A percentile compares a stretch with the other conserved stretches of the same genome.
These are phyloP conservation scores for Drosophila nr. perissopoda DNA, from an alignment of 2,888 invertebrate genomes.

Conservation along the genomic window DNA sequence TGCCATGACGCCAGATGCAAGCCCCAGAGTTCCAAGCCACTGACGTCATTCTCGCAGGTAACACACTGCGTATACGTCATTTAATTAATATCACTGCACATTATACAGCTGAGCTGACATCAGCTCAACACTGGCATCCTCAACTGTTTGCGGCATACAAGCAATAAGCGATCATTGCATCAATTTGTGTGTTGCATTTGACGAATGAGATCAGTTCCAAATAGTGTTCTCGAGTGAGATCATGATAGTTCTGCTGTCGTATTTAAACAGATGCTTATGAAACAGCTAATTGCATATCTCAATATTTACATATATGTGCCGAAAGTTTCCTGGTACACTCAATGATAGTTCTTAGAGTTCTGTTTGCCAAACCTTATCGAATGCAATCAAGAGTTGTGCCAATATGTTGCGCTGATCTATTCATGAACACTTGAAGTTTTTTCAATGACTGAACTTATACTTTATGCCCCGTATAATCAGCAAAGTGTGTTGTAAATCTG, in stretches of 20 bases:
- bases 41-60: slow-evolving; percentile 63
- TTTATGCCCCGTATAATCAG: neutral
- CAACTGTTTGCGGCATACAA: neutral
- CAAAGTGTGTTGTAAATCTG: neutral
- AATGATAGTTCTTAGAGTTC: slow-evolving; percentile 12
- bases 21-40: slow-evolving; percentile 23
- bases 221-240: slow-evolving; percentile 16
- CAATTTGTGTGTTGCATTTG: slow-evolving; percentile 4
- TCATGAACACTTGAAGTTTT: neutral
- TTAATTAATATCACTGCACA: neutral
- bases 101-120: slow-evolving; percentile 36
- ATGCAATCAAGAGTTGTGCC: neutral
- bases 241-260: slow-evolving; percentile 1
- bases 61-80: slow-evolving; percentile 53
- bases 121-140: slow-evolving; percentile 8
- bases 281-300: slow-evolving; percentile 15
- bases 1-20: slow-evolving; percentile 47
- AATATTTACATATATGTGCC: neutral
- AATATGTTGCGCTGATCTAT: neutral
- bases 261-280: neutral
- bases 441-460: neutral
- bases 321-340: neutral
- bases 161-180: neutral
- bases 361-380: neutral
- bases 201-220: slow-evolving; percentile 16